phyloP scores from a whole-genome alignment of 2,797 vertebrate species.

The Malacoraja senta region DNA sequence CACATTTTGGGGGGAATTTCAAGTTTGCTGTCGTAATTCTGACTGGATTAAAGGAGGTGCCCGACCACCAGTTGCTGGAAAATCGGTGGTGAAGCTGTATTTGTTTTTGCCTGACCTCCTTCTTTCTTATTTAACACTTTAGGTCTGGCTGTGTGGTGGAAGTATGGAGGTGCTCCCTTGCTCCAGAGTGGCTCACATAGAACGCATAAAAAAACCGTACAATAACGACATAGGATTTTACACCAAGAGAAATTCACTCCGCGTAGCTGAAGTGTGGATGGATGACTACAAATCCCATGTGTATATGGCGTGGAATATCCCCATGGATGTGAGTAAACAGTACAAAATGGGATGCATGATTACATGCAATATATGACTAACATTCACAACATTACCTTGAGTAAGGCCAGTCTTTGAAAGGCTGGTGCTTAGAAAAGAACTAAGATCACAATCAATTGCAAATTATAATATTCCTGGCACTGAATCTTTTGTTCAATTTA shows the following conservation, averaged over 20 bases:
- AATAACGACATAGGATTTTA: slow-evolving; percentile 88
- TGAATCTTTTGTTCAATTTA: background rate
- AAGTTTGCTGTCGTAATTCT: no score
- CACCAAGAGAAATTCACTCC: slow-evolving; percentile 83
- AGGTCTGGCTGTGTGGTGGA: slow-evolving; percentile 96
- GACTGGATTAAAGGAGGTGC: no score
- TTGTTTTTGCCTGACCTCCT: background rate
- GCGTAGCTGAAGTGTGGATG: slow-evolving; percentile 97
- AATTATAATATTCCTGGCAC: no score
- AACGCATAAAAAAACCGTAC: slow-evolving; percentile 89
- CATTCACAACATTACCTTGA: background rate
- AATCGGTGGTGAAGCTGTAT: background rate
- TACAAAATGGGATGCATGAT: background rate
- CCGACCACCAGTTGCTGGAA: no score
- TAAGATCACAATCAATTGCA: background rate
- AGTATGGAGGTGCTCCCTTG: slow-evolving; percentile 98
- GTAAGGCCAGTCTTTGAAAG: background rate
- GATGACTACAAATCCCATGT: slow-evolving; percentile 88
- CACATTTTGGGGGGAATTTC: no score
- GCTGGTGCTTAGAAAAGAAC: background rate
- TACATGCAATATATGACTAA: background rate
- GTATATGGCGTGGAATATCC: slow-evolving; percentile 96
- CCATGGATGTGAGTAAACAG: slow-evolving; percentile 70
- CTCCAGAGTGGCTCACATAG: slow-evolving; percentile 90
- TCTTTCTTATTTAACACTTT: slow-evolving; percentile 39